Conservation (phyloP, 2,888 invertebrate genomes). For the Lymantria dispar region DNA sequence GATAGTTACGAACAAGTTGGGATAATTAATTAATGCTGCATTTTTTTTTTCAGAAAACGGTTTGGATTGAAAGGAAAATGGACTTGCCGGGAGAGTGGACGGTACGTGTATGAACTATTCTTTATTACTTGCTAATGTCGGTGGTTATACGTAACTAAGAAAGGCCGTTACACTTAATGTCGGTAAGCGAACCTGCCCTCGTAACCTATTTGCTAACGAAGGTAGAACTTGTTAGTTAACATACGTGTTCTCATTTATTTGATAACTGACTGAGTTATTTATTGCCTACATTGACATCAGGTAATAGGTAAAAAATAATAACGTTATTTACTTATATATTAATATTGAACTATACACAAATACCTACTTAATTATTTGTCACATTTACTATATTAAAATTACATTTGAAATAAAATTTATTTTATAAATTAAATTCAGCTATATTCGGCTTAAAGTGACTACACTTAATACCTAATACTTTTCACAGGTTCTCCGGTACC, state of each 20-base stretch:
- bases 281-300: too few relatives aligned
- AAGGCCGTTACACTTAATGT: constrained; percentile 19
- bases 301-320: too few relatives aligned
- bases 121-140: constrained; percentile 19
- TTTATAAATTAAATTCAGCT: too few relatives aligned
- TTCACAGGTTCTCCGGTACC: too few relatives aligned
- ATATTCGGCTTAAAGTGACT: too few relatives aligned
- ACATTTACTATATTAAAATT: too few relatives aligned
- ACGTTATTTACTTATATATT: too few relatives aligned
- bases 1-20: constrained; percentile 38
- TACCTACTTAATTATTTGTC: too few relatives aligned
- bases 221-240: constrained; percentile 11
- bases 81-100: constrained; percentile 32
- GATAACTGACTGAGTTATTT: too few relatives aligned
- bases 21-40: constrained; percentile 35
- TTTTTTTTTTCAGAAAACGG: constrained; percentile 46
- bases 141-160: constrained; percentile 12
- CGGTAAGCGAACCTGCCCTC: constrained; percentile 17
- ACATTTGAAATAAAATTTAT: too few relatives aligned
- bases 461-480: too few relatives aligned
- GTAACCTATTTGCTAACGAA: constrained; percentile 31
- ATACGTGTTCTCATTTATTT: not conserved
- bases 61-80: constrained; percentile 35
- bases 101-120: constrained; percentile 27
- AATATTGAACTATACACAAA: too few relatives aligned